These are phyloP conservation scores for Schizopygopsis malacanthus DNA, from an alignment of 2,797 vertebrate species.

Conservation along the genomic window DNA sequence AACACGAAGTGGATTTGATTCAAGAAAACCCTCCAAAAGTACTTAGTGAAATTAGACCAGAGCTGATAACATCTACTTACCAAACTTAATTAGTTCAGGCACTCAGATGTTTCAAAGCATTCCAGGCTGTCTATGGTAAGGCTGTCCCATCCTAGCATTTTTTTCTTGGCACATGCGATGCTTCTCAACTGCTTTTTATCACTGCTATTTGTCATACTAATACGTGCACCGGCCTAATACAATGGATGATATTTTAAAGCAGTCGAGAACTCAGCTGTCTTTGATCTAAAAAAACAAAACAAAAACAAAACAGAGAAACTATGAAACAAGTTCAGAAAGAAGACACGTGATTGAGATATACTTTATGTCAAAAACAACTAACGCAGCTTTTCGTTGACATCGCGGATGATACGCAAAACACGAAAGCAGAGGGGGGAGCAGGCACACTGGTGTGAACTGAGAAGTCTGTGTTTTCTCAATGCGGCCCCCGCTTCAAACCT, in stretches of 20 bases:
- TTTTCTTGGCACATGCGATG: conserved; percentile 48
- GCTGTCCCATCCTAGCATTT: conserved; percentile 33
- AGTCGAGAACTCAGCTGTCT: neutral
- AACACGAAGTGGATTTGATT: conserved; percentile 79
- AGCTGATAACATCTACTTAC: conserved; percentile 79
- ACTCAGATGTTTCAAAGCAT: conserved; percentile 64
- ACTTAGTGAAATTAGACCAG: conserved; percentile 72
- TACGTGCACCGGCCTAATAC: conserved; percentile 15
- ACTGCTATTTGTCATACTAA: conserved; percentile 36
- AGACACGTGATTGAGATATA: conserved; percentile 54
- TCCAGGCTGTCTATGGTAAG: conserved; percentile 50
- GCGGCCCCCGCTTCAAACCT: conserved; percentile 53
- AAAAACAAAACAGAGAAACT: conserved; percentile 4
- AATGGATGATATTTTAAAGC: conserved; percentile 27
- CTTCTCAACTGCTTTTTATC: conserved; percentile 36
- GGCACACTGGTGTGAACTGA: conserved; percentile 61
- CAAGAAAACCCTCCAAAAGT: conserved; percentile 66
- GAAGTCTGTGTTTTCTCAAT: conserved; percentile 60
- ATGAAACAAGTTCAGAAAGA: conserved; percentile 32
- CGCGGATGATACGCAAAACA: conserved; percentile 55
- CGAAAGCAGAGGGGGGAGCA: conserved; percentile 51
- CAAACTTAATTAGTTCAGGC: conserved; percentile 75
- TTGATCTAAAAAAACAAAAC: conserved; percentile 14
- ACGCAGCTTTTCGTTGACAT: conserved; percentile 51
- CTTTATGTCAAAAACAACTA: conserved; percentile 44